Base-by-base conservation (phyloP, 2,888 invertebrate species). In the Chalcis sispes region DNA sequence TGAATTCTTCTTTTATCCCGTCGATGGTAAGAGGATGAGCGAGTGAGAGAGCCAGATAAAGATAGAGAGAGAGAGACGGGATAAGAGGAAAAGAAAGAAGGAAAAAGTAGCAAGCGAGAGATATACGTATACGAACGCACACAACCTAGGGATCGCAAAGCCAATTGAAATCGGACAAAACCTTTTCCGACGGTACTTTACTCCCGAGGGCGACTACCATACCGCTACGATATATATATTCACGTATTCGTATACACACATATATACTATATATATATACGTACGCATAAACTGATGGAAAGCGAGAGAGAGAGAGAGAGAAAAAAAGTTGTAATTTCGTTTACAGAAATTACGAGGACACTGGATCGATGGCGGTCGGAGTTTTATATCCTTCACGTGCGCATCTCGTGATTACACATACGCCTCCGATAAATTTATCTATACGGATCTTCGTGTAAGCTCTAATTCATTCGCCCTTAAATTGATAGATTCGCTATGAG, bases 121-220 rank as follows among this genome's bases (percentile, higher is more conserved):
- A 52, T 56, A 18, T 18, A 29, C 32, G n/a, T n/a, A 42, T 27
- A 42, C 18, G n/a, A n/a, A 42, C 29, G 13, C 48, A 10, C 48
- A 48, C 29, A 48, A 20, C 8, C 13, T 62, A 42, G 62, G 67
- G 69, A 61, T 67, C 62, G 62, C 62, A 50, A 61, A 74, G 78
- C 74, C 79, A 80, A 81, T 79, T 81, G 80, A 78, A 79, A 79
- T 73, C 75, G 78, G 75, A 78, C 77, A 79, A 77, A 82, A 80
- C 73, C 66, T 74, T 66, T 61, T 61, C 70, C 73, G 59, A 72
- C 62, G 79, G 79, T 77, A 75, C 64, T 62, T 59, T 59, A n/a
- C 56, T 71, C 79, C 20, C 52, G 40, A 20, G 61, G 29, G 61
- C 36, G 32, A 42, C 25, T 66, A 42, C 25, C 15, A 42, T 42